Evolutionary conservation across 2,113 vertebrate species (phyloP).

Genomic region (Struthio camelus): DNA sequence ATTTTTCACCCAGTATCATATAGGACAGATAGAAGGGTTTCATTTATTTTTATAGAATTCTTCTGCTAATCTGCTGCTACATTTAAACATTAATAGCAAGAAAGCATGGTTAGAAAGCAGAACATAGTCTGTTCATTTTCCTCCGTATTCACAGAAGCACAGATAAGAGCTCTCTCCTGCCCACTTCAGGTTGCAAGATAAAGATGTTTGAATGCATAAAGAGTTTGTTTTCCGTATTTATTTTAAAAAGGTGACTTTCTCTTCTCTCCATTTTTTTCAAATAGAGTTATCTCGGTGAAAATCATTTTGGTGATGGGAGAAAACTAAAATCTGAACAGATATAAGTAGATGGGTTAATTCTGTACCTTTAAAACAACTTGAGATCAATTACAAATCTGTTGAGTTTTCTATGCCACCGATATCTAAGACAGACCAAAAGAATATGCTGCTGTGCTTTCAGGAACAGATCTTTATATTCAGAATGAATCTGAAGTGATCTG

Average conservation of each 20-base stretch:
- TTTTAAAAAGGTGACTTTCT: not conserved
- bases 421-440: not conserved
- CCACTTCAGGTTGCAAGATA: conserved; percentile 49
- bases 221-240: not conserved
- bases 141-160: not conserved
- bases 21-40: not conserved
- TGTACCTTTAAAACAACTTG: not conserved
- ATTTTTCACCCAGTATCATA: not conserved
- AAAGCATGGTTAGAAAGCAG: not conserved
- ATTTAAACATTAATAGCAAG: not conserved
- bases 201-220: not conserved
- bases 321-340: not conserved
- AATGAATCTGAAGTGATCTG: not conserved
- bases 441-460: not conserved
- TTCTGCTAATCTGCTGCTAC: not conserved
- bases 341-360: not conserved
- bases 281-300: too few species aligned
- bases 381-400: not conserved
- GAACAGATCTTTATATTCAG: not conserved
- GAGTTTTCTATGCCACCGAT: not conserved
- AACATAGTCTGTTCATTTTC: not conserved
- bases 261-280: not conserved
- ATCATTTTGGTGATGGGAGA: too few species aligned
- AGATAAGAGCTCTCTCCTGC: conserved; percentile 49
- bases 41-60: not conserved